phyloP scores from a whole-genome alignment of 1,140 invertebrate species.

The Leptinotarsa defecta region DNA sequence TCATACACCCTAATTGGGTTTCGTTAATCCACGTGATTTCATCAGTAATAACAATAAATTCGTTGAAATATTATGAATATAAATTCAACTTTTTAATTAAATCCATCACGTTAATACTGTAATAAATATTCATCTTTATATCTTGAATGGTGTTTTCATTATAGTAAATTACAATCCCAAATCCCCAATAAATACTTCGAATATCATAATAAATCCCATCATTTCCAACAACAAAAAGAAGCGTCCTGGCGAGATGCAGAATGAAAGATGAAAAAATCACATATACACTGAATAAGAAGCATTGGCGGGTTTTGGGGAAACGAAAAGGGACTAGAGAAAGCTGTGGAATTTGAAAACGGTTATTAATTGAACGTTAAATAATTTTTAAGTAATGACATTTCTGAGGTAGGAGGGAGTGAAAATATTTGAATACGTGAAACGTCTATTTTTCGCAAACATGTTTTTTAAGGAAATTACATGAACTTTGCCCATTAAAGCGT shows the following conservation, averaged over 20 bases:
- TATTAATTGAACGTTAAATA: too few species aligned
- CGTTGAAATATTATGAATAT: slow-evolving; percentile 34
- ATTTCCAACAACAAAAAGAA: slow-evolving; percentile 37
- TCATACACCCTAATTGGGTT: slow-evolving; percentile 29
- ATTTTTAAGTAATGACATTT: too few species aligned
- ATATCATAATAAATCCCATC: slow-evolving; percentile 42
- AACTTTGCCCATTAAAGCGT: too few species aligned
- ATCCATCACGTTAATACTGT: slow-evolving; percentile 33
- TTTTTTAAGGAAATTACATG: too few species aligned
- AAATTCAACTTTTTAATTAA: slow-evolving; percentile 36
- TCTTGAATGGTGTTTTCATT: slow-evolving; percentile 41
- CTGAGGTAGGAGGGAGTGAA: too few species aligned
- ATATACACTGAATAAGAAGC: not conserved
- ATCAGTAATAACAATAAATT: slow-evolving; percentile 31
- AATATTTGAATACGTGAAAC: too few species aligned
- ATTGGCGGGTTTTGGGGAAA: slow-evolving; percentile 2
- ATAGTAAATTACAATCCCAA: slow-evolving; percentile 46
- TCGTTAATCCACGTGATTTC: slow-evolving; percentile 25
- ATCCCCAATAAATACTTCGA: slow-evolving; percentile 46
- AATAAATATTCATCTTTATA: slow-evolving; percentile 44
- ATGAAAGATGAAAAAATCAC: not conserved
- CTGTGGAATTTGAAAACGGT: too few species aligned
- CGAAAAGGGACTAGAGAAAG: not conserved
- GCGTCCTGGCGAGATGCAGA: not conserved
- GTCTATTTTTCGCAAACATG: too few species aligned